A percentile compares a stretch with the other conserved stretches of the same genome.
Conservation (phyloP, 2,113 vertebrate species). For the Brienomyrus brachyistius region DNA sequence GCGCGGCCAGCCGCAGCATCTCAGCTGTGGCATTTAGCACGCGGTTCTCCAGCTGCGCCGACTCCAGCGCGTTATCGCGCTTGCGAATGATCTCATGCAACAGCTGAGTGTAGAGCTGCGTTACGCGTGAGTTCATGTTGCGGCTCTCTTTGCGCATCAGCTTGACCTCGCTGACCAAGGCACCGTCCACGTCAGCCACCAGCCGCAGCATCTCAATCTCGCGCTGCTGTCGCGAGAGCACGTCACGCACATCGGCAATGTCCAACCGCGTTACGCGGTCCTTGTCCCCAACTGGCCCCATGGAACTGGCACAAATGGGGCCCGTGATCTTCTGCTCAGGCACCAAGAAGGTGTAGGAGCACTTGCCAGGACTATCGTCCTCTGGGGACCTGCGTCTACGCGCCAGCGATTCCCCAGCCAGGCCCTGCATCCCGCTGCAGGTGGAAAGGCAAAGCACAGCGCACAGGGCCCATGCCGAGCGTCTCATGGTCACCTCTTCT, state of each 20-base stretch:
- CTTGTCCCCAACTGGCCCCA: slow-evolving; percentile 66
- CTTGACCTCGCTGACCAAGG: slow-evolving; percentile 94
- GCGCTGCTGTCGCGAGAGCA: slow-evolving; percentile 80
- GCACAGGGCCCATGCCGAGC: slow-evolving; percentile 65
- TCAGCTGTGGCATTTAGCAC: slow-evolving; percentile 92
- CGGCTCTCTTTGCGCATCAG: slow-evolving; percentile 91
- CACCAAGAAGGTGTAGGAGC: slow-evolving; percentile 90
- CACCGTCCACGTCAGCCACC: slow-evolving; percentile 90
- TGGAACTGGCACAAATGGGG: slow-evolving; percentile 87
- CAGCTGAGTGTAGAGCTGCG: slow-evolving; percentile 96
- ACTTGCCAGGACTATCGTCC: slow-evolving; percentile 72
- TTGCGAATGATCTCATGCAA: slow-evolving; percentile 97
- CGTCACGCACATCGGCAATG: slow-evolving; percentile 85
- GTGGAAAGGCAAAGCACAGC: slow-evolving; percentile 65
- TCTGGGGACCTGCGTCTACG: slow-evolving; percentile 66
- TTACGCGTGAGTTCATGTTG: slow-evolving; percentile 97
- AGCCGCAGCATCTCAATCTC: slow-evolving; percentile 89
- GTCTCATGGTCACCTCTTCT: slow-evolving; percentile 64
- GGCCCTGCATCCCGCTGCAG: slow-evolving; percentile 46
- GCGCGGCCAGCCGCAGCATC: slow-evolving; percentile 83
- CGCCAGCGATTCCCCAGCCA: slow-evolving; percentile 48
- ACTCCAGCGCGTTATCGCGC: slow-evolving; percentile 89
- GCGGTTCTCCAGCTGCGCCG: slow-evolving; percentile 89
- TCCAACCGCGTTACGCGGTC: slow-evolving; percentile 91
- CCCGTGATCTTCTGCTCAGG: slow-evolving; percentile 93